Conservation (phyloP, 2,113 vertebrate species). For the Columbina picui region DNA sequence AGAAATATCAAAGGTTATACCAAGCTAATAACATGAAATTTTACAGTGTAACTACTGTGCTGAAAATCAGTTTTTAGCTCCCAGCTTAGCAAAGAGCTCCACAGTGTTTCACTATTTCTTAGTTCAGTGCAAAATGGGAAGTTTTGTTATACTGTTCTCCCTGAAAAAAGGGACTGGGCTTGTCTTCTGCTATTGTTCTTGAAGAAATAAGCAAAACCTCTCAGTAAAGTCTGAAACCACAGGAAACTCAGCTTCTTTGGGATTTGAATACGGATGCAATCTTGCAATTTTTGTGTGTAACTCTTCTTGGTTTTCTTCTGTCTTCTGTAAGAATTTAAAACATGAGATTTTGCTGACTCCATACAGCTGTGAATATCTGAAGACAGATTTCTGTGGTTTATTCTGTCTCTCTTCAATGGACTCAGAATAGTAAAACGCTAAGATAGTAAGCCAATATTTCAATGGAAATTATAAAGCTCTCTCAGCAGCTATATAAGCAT, state of each 20-base stretch:
- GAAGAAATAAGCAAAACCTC: neutral
- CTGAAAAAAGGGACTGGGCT: neutral
- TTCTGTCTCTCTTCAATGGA: neutral
- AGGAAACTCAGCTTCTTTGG: neutral
- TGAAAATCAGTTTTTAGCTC: neutral
- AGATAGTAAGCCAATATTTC: neutral
- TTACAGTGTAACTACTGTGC: neutral
- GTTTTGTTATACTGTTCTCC: neutral
- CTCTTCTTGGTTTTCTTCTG: neutral
- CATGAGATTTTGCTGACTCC: neutral
- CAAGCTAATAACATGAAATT: neutral
- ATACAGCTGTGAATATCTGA: neutral
- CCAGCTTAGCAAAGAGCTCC: neutral
- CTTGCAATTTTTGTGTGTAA: neutral
- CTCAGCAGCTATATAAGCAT: neutral
- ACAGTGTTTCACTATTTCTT: neutral
- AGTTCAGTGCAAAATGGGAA: neutral
- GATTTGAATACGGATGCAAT: neutral
- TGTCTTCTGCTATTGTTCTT: neutral
- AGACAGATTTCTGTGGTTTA: neutral
- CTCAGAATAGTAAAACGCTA: neutral
- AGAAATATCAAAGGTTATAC: neutral
- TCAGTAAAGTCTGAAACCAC: neutral
- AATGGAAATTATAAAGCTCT: neutral
- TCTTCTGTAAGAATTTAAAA: neutral